Percentiles rank a stretch among this genome's conserved stretches.
Evolutionary conservation across 1,140 invertebrate genomes (phyloP).

Genomic region (Saxidomus purpurata): DNA sequence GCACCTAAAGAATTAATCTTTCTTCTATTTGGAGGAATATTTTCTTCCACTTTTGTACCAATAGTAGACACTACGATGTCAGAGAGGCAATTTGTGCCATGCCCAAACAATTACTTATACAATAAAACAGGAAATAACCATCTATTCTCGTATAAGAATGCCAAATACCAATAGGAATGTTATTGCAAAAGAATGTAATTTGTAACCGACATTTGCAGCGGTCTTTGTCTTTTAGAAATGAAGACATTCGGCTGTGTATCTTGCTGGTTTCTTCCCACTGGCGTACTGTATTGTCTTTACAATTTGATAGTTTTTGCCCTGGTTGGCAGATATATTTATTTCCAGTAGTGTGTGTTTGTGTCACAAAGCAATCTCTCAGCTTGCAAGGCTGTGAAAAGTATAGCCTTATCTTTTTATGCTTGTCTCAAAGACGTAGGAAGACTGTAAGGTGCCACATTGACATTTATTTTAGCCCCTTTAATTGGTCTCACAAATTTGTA

Average conservation of each 20-base stretch:
- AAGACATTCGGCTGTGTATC: neutral
- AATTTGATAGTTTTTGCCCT: neutral
- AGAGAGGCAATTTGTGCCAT: constrained; percentile 9
- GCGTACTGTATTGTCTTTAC: neutral
- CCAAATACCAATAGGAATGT: neutral
- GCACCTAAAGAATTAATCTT: neutral
- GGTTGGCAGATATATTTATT: no score
- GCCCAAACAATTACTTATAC: neutral
- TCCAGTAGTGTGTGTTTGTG: no score
- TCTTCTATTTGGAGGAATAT: neutral
- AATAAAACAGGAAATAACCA: neutral
- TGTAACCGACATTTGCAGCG: neutral
- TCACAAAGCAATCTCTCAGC: no score
- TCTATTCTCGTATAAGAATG: neutral
- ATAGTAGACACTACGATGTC: neutral
- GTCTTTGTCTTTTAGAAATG: neutral
- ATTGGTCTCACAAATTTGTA: no score
- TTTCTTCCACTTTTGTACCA: neutral
- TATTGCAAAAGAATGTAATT: neutral
- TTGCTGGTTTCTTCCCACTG: neutral
- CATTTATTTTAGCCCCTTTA: no score
- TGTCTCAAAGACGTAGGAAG: no score
- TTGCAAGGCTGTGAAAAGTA: no score
- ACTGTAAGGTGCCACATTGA: no score
- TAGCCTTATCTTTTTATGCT: no score